phyloP scores from a whole-genome alignment of 2,888 invertebrate genomes.

The Thecophora atra region DNA sequence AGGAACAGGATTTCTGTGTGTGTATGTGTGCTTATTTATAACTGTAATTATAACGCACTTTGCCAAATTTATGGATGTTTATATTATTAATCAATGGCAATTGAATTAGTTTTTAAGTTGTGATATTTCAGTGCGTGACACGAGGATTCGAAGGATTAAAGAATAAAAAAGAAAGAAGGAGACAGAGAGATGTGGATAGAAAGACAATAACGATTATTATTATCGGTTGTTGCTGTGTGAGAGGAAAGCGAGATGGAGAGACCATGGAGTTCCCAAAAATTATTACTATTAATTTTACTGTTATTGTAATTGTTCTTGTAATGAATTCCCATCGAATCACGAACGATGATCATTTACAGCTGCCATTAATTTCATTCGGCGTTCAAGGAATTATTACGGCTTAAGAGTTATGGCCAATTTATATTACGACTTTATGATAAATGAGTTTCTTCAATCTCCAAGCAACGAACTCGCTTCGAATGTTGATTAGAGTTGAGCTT shows the following conservation, averaged over 20 bases:
- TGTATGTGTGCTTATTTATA: neutral
- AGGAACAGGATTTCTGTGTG: slow-evolving; percentile 2
- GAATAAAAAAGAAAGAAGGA: neutral
- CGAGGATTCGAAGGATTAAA: neutral
- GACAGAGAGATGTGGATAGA: neutral
- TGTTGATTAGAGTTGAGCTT: too few species aligned
- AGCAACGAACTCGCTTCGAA: too few species aligned
- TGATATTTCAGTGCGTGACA: neutral
- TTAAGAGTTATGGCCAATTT: neutral
- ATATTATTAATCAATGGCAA: neutral
- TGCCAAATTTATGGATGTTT: neutral
- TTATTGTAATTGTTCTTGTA: too few species aligned
- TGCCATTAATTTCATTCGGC: neutral
- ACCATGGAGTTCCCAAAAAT: neutral
- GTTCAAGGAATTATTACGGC: neutral
- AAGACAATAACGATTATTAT: neutral
- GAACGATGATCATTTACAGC: neutral
- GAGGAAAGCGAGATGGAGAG: neutral
- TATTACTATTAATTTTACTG: too few species aligned
- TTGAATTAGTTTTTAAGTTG: slow-evolving; percentile 12
- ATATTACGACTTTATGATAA: neutral
- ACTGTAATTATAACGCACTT: slow-evolving; percentile 9
- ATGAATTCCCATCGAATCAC: neutral
- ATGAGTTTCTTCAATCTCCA: neutral
- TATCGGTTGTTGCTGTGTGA: neutral